Base-by-base conservation (phyloP, 2,113 vertebrate species). In the Acrocephalus arundinaceus region DNA sequence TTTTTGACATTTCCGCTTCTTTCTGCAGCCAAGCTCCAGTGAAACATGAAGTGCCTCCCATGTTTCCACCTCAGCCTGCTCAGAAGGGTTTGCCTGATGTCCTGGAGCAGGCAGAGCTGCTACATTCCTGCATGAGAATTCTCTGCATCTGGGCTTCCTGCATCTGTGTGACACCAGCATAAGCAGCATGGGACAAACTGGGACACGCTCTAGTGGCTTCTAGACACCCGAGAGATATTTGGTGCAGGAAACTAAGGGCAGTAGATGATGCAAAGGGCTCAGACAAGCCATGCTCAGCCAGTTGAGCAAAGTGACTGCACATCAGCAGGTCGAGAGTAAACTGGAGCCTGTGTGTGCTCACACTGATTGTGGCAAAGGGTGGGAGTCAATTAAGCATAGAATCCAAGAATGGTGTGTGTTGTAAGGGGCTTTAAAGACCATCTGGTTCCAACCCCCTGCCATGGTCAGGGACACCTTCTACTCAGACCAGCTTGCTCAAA, bases 1-100 rank as follows among this genome's bases (percentile, higher is more conserved):
- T 90, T 88, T 88, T 25, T 84, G 93, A 78, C 90, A 75, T 48
- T 59, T 91, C 9, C 45, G 28, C 85, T 90, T 63, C 94, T 83
- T 67, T 37, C 24, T 2, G 5, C 71, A 65, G 62, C 65, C 52
- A 88, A n/a, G 61, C 72, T 68, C 35, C 85, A 54, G 19, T 20
- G 52, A 81, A 91, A 94, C 45, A 71, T 20, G 45, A 94, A 78
- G 25, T 48, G 16, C 10, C 55, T 88, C 39, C 65, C 49, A 65
- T 51, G 48, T 30, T 75, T 59, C 75, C 35, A 62, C 22, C 2
- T 3, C 59, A 62, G 72, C 35, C 46, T 28, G 12, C 27, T 51
- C 57, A 35, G 71, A 63, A 72, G 30, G 0, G 5, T 52, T 90
- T 80, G 11, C 15, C 35, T 43, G 43, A 22, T 59, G 33, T 37